These are phyloP conservation scores for Hoplodrina ambigua DNA, from an alignment of 2,888 invertebrate genomes.

Conservation along the genomic window DNA sequence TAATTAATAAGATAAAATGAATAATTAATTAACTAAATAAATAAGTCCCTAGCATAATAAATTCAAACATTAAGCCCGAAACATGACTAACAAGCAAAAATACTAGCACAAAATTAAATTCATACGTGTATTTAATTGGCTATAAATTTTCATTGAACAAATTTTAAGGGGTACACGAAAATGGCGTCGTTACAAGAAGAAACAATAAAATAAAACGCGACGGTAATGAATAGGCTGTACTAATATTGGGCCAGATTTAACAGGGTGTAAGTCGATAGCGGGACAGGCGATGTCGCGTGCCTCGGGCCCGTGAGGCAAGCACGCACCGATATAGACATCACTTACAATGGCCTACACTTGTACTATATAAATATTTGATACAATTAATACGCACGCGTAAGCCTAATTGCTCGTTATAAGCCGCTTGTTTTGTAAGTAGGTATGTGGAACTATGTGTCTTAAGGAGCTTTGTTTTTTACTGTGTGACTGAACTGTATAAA, in stretches of 20 bases:
- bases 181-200: constrained; percentile 77
- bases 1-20: constrained; percentile 35
- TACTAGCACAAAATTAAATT: constrained; percentile 63
- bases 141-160: constrained; percentile 76
- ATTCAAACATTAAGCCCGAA: constrained; percentile 48
- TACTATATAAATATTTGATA: constrained; percentile 73
- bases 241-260: constrained; percentile 88
- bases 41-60: constrained; percentile 38
- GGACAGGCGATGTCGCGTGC: constrained; percentile 87
- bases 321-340: constrained; percentile 83
- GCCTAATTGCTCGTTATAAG: constrained; percentile 52
- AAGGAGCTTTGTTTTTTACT: not conserved
- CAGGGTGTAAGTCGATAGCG: constrained; percentile 89
- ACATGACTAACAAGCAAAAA: constrained; percentile 62
- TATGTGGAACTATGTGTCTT: constrained; percentile 21
- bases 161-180: constrained; percentile 78
- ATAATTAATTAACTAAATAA: constrained; percentile 43
- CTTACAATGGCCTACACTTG: constrained; percentile 74
- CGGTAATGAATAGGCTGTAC: constrained; percentile 87
- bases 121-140: constrained; percentile 66
- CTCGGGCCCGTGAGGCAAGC: constrained; percentile 73
- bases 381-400: constrained; percentile 66
- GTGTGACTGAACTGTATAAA: not conserved
- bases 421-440: constrained; percentile 15
- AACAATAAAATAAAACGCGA: constrained; percentile 85